These are phyloP conservation scores for Campaea margaritaria DNA, from an alignment of 2,888 invertebrate genomes.

Conservation along the genomic window DNA sequence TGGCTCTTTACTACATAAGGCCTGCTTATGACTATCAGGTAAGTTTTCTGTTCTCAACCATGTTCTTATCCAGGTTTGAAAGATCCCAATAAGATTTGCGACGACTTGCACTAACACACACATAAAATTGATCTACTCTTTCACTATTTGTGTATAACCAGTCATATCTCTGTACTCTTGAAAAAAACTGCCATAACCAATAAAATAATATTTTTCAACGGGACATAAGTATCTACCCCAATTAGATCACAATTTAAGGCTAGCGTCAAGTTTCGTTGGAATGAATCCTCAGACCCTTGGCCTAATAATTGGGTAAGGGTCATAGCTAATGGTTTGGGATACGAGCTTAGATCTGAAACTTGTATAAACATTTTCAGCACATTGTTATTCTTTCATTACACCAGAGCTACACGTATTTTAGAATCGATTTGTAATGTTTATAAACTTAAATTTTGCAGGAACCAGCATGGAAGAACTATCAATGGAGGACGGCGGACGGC, in stretches of 20 bases:
- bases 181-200: not conserved
- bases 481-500: slow-evolving; percentile 88
- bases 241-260: slow-evolving; percentile 7
- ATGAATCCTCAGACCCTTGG: slow-evolving; percentile 24
- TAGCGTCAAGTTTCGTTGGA: slow-evolving; percentile 23
- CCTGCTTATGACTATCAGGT: slow-evolving; percentile 97
- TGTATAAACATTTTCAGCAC: not conserved
- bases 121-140: too few relatives aligned
- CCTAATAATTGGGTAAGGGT: slow-evolving; percentile 32
- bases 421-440: not conserved
- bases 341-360: not conserved
- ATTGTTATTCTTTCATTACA: not conserved
- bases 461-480: slow-evolving; percentile 95
- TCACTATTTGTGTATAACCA: too few relatives aligned
- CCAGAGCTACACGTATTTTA: not conserved
- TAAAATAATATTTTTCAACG: not conserved
- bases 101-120: too few relatives aligned
- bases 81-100: too few relatives aligned
- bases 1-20: slow-evolving; percentile 94
- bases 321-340: slow-evolving; percentile 24
- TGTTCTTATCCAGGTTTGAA: too few relatives aligned
- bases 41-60: slow-evolving; percentile 32
- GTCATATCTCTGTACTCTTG: too few relatives aligned
- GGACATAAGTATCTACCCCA: not conserved
- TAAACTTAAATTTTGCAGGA: slow-evolving; percentile 80